Evolutionary conservation across 1,140 invertebrate genomes (phyloP).

Genomic region (Procambarus clarkii): DNA sequence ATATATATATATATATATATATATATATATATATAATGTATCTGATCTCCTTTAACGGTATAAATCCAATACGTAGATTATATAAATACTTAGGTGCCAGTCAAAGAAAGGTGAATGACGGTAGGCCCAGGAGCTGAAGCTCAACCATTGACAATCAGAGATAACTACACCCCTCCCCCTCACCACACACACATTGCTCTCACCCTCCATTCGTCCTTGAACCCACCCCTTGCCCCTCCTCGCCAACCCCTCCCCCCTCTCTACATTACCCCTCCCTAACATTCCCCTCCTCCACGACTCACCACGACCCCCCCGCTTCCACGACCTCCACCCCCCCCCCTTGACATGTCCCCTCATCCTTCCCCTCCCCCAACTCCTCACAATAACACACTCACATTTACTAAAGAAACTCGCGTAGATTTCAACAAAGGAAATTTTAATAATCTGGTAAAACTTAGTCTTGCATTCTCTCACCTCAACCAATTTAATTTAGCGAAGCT

Average conservation of each 20-base stretch:
- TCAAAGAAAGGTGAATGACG: too few relatives aligned
- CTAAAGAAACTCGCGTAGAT: not conserved
- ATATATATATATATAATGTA: too few relatives aligned
- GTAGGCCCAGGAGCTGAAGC: too few relatives aligned
- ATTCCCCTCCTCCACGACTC: not conserved
- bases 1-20: too few relatives aligned
- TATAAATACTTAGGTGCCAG: too few relatives aligned
- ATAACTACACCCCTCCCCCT: not conserved
- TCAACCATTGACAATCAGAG: too few relatives aligned
- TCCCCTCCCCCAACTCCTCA: not conserved
- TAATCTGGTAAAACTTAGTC: slow-evolving; percentile 40
- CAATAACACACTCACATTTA: not conserved
- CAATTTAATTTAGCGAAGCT: slow-evolving; percentile 41
- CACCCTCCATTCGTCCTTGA: not conserved
- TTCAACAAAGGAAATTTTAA: slow-evolving; percentile 50
- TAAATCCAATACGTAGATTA: too few relatives aligned
- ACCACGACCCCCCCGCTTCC: not conserved
- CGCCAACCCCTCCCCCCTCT: not conserved
- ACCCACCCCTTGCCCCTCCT: not conserved
- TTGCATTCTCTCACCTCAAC: slow-evolving; percentile 10
- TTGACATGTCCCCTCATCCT: too few relatives aligned
- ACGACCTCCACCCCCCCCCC: not conserved
- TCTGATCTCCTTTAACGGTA: too few relatives aligned
- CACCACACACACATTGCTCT: not conserved
- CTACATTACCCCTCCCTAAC: not conserved